Conservation (phyloP, 1,140 invertebrate genomes). For the Atta colombica region DNA sequence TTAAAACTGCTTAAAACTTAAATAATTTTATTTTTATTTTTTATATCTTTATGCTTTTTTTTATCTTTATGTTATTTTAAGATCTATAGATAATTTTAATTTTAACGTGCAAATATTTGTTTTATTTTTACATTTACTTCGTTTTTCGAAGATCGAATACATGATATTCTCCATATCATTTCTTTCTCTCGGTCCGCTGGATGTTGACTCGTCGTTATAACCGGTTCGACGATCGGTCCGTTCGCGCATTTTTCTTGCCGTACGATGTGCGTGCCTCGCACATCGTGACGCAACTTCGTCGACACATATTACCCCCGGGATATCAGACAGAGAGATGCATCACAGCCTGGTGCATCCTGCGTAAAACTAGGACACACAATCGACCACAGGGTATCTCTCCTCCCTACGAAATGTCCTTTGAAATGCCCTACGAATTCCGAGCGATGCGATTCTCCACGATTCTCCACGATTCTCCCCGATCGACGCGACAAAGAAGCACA, state of each 20-base stretch:
- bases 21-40: too few species aligned
- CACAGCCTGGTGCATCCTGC: slow-evolving; percentile 51
- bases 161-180: slow-evolving; percentile 58
- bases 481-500: not conserved
- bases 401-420: slow-evolving; percentile 4
- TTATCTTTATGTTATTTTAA: not conserved
- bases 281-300: slow-evolving; percentile 70
- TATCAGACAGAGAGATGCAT: slow-evolving; percentile 70
- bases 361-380: slow-evolving; percentile 72
- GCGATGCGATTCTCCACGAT: not conserved
- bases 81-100: too few species aligned
- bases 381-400: slow-evolving; percentile 2
- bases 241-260: slow-evolving; percentile 67
- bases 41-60: not conserved
- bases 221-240: slow-evolving; percentile 66
- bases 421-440: not conserved
- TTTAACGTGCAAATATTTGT: too few species aligned
- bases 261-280: slow-evolving; percentile 51
- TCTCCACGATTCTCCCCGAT: too few species aligned
- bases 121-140: not conserved
- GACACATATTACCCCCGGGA: slow-evolving; percentile 50
- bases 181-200: slow-evolving; percentile 20
- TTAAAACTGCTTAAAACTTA: too few species aligned
- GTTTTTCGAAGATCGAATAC: slow-evolving; percentile 1
- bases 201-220: slow-evolving; percentile 73